Evolutionary conservation across 2,888 invertebrate species (phyloP), one percentile per base, ranked within the genome.

Genomic region (Diloba caeruleocephala): DNA sequence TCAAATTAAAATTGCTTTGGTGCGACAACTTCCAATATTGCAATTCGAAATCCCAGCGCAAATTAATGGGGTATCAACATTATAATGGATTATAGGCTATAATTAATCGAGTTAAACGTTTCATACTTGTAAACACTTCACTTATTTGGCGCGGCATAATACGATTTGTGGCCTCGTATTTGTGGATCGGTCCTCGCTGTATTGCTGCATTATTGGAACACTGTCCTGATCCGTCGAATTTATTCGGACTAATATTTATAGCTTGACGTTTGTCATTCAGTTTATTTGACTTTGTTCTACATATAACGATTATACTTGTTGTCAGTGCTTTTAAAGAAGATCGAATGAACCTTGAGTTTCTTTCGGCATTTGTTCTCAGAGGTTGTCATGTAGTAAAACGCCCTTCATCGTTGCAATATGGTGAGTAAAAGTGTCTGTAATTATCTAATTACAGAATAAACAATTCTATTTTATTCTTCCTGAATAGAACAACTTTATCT

Each of bases 1-100:
- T 71, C 67, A 76, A 82, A 87, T 88, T 88, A 85, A 87, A 88
- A 85, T 85, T 79, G 76, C 81, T 80, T 60, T 74, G 72, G 78
- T 74, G 81, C 70, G 79, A 72, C 66, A 76, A 73, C 62, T 74
- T 74, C 70, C 68, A 72, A 69, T 78, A 84, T 78, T 79, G 78
- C 78, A 71, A 77, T 81, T 74, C 70, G 65, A 56, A 52, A 61
- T 56, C 37, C 34, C 8, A 19, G 67, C 68, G 53, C 67, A 79
- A 67, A 66, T 58, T 43, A 65, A 51, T 55, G 31, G 15, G 34
- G 38, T 73, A 56, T 71, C 62, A 60, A 32, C 55, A 82, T 79
- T 65, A 57, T 78, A 58, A 58, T 43, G 79, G 44, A 64, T 71
- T 84, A 84, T 69, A 73, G 73, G 53, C 60, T 65, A 81, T 59